Evolutionary conservation across 1,140 invertebrate genomes (phyloP), one percentile per base, ranked within the genome.

Genomic region (Lordiphosa stackelbergi): DNA sequence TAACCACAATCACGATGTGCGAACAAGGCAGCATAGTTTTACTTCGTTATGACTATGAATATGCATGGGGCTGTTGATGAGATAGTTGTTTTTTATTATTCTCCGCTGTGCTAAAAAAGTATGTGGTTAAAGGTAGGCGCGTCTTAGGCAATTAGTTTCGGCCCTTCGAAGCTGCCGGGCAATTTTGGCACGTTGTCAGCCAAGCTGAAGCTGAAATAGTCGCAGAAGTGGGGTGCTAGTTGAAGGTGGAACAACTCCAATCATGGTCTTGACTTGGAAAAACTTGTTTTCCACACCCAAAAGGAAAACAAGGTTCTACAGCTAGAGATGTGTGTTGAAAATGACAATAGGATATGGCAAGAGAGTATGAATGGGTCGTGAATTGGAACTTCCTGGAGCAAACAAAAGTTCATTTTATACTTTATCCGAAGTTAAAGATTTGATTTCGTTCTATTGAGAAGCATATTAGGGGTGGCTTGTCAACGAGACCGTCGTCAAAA

Each of bases 41-140:
- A 41, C 41, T 13, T 58, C 51, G 56, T 77, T 73, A 77, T 66
- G 69, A 69, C 59, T 69, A 77, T 77, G 74, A 77, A 77, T 77
- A 77, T 77, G 74, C 73, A 77, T 58, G 65, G 22, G 34, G 38
- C 58, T 8, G 28, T 61, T 34, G 24, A 34, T 13, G 12, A 16
- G 12, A 41, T 41, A 7, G 12, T 13, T 41, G 16, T 45, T 8
- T 19, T n/a, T 16, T 48, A 11, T 34, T 24, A 19, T 28, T n/a
- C 46, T 34, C 38, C 5, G 9, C 28, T 28, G n/a, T 31, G 9
- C 10, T 19, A 5, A 35, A 40, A 4, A 13, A 61, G 37, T 62
- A 51, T 8, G 28, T 31, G 7, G 28, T 31, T 31, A 31, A 31
- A 31, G 28, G 47, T 28, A 45, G 66, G 53, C 69, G 69, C 72